phyloP scores from a whole-genome alignment of 2,888 invertebrate genomes.

The Philereme transversata region DNA sequence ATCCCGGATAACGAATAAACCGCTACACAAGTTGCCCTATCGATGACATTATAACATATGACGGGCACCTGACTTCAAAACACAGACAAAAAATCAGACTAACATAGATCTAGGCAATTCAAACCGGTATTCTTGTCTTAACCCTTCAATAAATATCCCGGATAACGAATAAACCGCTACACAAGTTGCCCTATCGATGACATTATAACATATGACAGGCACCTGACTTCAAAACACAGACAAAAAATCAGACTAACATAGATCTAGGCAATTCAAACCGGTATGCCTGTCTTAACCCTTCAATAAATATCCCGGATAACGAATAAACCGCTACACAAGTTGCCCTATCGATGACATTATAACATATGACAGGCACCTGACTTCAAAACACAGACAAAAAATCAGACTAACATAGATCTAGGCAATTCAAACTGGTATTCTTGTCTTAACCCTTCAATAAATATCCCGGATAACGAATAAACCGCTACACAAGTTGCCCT shows the following conservation, averaged over 20 bases:
- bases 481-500: constrained; percentile 8
- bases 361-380: constrained; percentile 28
- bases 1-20: constrained; percentile 6
- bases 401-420: constrained; percentile 53
- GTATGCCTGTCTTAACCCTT: not conserved
- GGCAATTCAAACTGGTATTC: constrained; percentile 37
- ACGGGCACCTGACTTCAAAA: constrained; percentile 32
- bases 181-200: constrained; percentile 19
- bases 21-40: constrained; percentile 9
- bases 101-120: constrained; percentile 54
- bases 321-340: constrained; percentile 11
- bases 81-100: constrained; percentile 50
- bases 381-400: constrained; percentile 46
- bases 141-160: not conserved
- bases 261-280: constrained; percentile 46
- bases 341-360: constrained; percentile 22
- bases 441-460: not conserved
- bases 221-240: constrained; percentile 37
- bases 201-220: constrained; percentile 26
- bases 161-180: constrained; percentile 12
- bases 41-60: constrained; percentile 26
- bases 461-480: constrained; percentile 7
- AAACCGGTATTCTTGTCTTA: not conserved
- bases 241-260: constrained; percentile 55
- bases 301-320: constrained; percentile 1